phyloP scores from a whole-genome alignment of 2,888 invertebrate genomes.

The Cantharis flavilabris region DNA sequence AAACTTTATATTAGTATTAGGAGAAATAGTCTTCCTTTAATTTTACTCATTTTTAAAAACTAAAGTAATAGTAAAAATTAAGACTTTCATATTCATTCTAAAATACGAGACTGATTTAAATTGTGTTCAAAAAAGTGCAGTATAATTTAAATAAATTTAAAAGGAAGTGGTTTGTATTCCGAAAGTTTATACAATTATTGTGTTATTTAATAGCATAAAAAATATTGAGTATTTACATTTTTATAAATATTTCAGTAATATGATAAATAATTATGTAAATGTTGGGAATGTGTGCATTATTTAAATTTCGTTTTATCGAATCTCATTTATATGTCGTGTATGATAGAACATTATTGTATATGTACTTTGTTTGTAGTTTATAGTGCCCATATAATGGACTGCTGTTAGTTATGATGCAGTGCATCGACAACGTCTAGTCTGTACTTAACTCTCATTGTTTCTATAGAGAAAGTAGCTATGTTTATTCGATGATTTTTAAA shows the following conservation, averaged over 20 bases:
- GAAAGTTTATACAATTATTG: not conserved
- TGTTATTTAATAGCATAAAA: constrained; percentile 4
- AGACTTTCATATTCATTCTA: not conserved
- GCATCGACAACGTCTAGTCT: constrained; percentile 54
- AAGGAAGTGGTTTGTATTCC: constrained; percentile 25
- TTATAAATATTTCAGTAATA: constrained; percentile 25
- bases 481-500: constrained; percentile 41
- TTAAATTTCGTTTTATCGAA: constrained; percentile 15
- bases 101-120: constrained; percentile 21
- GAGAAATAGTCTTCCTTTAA: not conserved
- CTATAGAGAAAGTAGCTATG: constrained; percentile 42
- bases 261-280: constrained; percentile 10
- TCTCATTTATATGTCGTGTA: constrained; percentile 24
- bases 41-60: not conserved
- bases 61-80: not conserved
- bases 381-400: constrained; percentile 49
- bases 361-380: constrained; percentile 41
- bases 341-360: constrained; percentile 32
- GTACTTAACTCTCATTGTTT: constrained; percentile 52
- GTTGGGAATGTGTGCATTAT: constrained; percentile 12
- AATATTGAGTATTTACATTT: constrained; percentile 27
- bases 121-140: constrained; percentile 18
- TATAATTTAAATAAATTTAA: constrained; percentile 2
- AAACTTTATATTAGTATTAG: not conserved
- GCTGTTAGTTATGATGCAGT: constrained; percentile 50